Percentiles rank a stretch among this genome's conserved stretches.
These are phyloP conservation scores for Drosophila sp. DNA, from an alignment of 1,140 invertebrate species.

Conservation along the genomic window DNA sequence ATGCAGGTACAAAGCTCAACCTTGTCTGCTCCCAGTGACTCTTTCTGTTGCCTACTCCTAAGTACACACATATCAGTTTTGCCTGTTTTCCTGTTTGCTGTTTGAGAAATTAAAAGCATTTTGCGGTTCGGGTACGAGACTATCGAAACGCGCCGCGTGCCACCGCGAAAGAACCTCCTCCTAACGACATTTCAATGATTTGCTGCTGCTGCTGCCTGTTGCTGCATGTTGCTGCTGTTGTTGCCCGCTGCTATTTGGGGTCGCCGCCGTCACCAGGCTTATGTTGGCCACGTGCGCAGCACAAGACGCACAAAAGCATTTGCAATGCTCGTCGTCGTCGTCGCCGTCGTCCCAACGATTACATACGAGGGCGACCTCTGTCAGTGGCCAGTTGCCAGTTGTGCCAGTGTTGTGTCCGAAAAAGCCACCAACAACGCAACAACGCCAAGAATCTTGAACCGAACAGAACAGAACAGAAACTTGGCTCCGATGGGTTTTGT, in stretches of 20 bases:
- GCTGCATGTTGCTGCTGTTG: not conserved
- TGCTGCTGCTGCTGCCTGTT: slow-evolving; percentile 41
- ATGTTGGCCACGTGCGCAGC: slow-evolving; percentile 75
- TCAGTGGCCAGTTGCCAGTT: slow-evolving; percentile 36
- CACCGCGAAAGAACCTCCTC: slow-evolving; percentile 50
- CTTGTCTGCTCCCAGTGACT: slow-evolving; percentile 15
- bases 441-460: slow-evolving; percentile 70
- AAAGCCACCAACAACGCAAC: slow-evolving; percentile 78
- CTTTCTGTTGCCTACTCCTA: slow-evolving; percentile 14
- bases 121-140: slow-evolving; percentile 69
- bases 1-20: not conserved
- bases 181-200: slow-evolving; percentile 81
- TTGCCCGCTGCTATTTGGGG: slow-evolving; percentile 34
- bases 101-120: slow-evolving; percentile 81
- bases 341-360: slow-evolving; percentile 40
- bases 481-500: slow-evolving; percentile 14
- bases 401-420: slow-evolving; percentile 37
- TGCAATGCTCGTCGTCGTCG: slow-evolving; percentile 60
- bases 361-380: slow-evolving; percentile 81
- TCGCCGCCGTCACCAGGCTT: slow-evolving; percentile 50
- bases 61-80: slow-evolving; percentile 68
- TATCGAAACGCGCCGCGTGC: slow-evolving; percentile 74
- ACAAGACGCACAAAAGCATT: slow-evolving; percentile 76
- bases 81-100: not conserved
- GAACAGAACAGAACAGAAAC: not conserved